Base-by-base conservation (phyloP, 2,888 invertebrate species). In the Dendrolimus houi region DNA sequence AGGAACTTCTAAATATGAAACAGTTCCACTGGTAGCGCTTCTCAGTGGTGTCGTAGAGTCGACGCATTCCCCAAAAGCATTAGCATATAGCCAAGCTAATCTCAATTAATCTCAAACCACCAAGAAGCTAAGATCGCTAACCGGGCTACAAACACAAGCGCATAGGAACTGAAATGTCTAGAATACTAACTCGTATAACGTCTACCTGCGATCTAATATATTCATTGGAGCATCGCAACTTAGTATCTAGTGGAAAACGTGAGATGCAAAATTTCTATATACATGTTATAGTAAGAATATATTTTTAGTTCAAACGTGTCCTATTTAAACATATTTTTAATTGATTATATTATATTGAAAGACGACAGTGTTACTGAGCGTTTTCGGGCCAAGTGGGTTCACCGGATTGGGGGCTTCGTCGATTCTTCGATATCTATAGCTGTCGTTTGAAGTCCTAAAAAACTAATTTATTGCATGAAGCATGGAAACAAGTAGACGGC, bases 221-320 rank as follows among this genome's bases (percentile, higher is more conserved):
- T 85, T 85, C 85, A 85, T 85, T 84, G 82, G 77, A 75, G 75
- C 70, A 75, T 72, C 68, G 79, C 79, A 74, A 72, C 72, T 78
- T 68, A 68, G 64, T 69, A 74, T 74, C 69, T 47, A 47, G 47
- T 47, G 12, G 47, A 47, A 47, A 47, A 77, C 78, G 79, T 77
- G 77, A 68, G 70, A 69, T 72, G 74, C 69, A 70, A 74, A 74
- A 77, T 63, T 77, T 75, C 63, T 47, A 47, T 47, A 12, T 47
- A 2, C 6, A 47, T 47, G 3, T 29, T 29, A 29, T 29, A 29
- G 29, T 29, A 29, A 29, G 6, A 29, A 29, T 29, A 29, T 29
- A 6, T 29, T 29, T 29, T 29, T 29, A 29, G 29, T 29, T 29
- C 3, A 29, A 29, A 29, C 29, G 29, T 29, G 29, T 29, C 29